Percentiles rank a stretch among this genome's conserved stretches.
Conservation (phyloP, 2,888 invertebrate genomes). For the Ophion obscuratus region DNA sequence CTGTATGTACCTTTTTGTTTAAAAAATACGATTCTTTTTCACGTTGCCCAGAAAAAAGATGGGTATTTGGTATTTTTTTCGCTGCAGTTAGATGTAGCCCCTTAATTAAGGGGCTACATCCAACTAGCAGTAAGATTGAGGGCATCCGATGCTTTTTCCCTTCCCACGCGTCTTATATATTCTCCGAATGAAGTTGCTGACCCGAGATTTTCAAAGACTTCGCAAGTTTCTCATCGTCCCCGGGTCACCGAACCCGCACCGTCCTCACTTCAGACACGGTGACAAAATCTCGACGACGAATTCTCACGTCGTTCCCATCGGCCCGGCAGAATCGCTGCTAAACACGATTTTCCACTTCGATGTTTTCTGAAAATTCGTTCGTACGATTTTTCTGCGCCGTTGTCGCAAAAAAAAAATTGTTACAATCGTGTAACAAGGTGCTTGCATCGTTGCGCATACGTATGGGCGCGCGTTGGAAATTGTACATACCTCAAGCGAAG, state of each 20-base stretch:
- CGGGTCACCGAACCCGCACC: constrained; percentile 38
- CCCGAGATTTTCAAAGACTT: constrained; percentile 20
- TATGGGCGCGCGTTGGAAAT: constrained; percentile 9
- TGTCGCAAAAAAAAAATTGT: constrained; percentile 7
- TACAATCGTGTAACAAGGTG: constrained; percentile 8
- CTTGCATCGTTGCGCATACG: constrained; percentile 6
- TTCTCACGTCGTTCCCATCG: constrained; percentile 59
- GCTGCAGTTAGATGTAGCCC: no score
- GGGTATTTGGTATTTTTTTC: no score
- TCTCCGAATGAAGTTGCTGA: constrained; percentile 25
- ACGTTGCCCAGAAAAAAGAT: no score
- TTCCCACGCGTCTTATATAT: not conserved
- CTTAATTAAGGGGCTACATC: no score
- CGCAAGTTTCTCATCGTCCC: constrained; percentile 17
- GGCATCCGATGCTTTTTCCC: not conserved
- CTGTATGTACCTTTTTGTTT: no score
- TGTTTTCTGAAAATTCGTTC: constrained; percentile 61
- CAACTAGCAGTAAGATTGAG: not conserved
- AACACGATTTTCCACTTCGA: constrained; percentile 72
- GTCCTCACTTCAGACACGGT: constrained; percentile 3
- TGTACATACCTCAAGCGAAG: constrained; percentile 18
- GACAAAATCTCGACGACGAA: constrained; percentile 62
- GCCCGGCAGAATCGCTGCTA: not conserved
- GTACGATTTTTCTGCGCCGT: constrained; percentile 21
- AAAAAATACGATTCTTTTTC: no score